Conservation (phyloP, 1,140 invertebrate species). For the Leptopilina clavipes region DNA sequence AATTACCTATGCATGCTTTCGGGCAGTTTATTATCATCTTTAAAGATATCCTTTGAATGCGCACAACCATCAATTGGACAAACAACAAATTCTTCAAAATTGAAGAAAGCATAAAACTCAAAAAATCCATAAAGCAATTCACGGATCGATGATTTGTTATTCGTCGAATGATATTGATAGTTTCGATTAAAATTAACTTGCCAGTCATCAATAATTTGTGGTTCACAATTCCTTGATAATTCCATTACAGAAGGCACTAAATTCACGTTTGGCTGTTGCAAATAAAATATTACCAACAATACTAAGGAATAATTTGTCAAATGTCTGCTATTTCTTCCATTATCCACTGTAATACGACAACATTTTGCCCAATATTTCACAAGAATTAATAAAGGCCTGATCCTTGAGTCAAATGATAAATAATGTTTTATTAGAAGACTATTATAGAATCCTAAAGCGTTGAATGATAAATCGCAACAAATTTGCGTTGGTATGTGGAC, state of each 20-base stretch:
- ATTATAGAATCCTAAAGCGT: conserved; percentile 79
- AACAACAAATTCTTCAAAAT: conserved; percentile 74
- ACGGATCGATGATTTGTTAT: conserved; percentile 62
- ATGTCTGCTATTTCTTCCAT: conserved; percentile 57
- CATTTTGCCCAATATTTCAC: conserved; percentile 83
- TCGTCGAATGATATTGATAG: conserved; percentile 38
- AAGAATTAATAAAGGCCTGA: conserved; percentile 77
- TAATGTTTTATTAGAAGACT: conserved; percentile 78
- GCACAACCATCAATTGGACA: conserved; percentile 75
- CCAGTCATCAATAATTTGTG: conserved; percentile 70
- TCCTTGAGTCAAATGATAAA: conserved; percentile 75
- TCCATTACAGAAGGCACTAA: conserved; percentile 70
- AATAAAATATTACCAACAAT: conserved; percentile 79
- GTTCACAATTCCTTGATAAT: conserved; percentile 61
- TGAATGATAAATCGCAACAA: conserved; percentile 82
- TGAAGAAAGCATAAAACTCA: conserved; percentile 75
- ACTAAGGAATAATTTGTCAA: conserved; percentile 78
- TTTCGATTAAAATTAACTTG: conserved; percentile 72
- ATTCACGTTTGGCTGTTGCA: conserved; percentile 75
- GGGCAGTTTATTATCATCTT: conserved; percentile 64
- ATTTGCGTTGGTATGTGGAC: conserved; percentile 75
- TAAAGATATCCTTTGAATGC: conserved; percentile 71
- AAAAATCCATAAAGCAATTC: conserved; percentile 78
- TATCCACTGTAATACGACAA: conserved; percentile 45
- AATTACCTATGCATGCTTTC: conserved; percentile 65